A percentile compares a stretch with the other conserved stretches of the same genome.
phyloP scores from a whole-genome alignment of 1,140 invertebrate species.

The Coenobita brevimanus region DNA sequence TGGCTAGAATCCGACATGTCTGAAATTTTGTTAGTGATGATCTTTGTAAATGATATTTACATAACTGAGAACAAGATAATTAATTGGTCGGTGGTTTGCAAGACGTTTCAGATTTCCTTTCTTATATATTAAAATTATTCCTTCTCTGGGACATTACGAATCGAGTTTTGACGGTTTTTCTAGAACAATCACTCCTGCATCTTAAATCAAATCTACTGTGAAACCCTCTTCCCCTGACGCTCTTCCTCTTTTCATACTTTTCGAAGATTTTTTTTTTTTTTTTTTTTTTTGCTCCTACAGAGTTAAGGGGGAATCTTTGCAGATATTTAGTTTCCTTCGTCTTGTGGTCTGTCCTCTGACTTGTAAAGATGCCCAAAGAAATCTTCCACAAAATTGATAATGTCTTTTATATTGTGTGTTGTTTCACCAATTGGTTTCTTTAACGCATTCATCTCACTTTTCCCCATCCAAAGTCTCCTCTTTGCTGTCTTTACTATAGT shows the following conservation, averaged over 20 bases:
- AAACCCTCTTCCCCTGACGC: not conserved
- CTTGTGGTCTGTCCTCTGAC: too few relatives aligned
- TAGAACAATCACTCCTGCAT: not conserved
- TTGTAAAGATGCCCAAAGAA: too few relatives aligned
- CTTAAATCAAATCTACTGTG: not conserved
- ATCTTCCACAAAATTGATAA: too few relatives aligned
- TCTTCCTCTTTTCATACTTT: conserved; percentile 3
- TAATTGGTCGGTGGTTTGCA: not conserved
- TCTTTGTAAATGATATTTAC: conserved; percentile 4
- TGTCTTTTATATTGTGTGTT: too few relatives aligned
- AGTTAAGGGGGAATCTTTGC: not conserved
- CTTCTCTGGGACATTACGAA: not conserved
- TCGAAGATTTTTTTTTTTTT: not conserved
- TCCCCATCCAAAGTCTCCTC: too few relatives aligned
- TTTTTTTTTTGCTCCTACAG: not conserved
- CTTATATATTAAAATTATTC: not conserved
- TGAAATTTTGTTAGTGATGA: not conserved
- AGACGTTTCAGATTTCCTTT: not conserved
- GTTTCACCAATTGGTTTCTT: too few relatives aligned
- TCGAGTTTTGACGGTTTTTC: too few relatives aligned
- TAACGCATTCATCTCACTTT: too few relatives aligned
- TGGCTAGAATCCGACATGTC: not conserved
- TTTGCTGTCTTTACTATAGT: too few relatives aligned
- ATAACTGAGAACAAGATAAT: not conserved
- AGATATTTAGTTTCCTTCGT: not conserved